A percentile compares a stretch with the other conserved stretches of the same genome.
phyloP scores from a whole-genome alignment of 2,797 vertebrate species.

The Coranthus polyacanthus region DNA sequence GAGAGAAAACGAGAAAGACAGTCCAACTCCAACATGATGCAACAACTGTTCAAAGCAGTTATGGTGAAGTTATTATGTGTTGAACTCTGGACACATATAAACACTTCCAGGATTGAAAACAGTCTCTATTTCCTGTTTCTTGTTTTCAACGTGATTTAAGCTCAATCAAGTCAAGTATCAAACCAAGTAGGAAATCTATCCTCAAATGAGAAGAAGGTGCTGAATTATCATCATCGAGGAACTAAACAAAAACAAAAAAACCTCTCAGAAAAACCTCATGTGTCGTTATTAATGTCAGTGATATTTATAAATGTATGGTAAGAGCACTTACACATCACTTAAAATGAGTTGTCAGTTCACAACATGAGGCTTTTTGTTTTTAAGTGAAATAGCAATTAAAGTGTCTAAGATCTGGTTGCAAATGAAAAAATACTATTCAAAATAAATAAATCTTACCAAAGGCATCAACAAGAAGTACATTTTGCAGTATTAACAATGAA shows the following conservation, averaged over 20 bases:
- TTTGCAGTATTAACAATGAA: too few species aligned
- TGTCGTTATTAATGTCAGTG: background rate
- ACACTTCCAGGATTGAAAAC: slow-evolving; percentile 22
- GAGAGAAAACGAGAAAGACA: slow-evolving; percentile 21
- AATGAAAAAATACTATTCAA: background rate
- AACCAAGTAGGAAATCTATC: background rate
- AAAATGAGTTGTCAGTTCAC: background rate
- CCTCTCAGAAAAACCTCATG: background rate
- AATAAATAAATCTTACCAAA: slow-evolving; percentile 1
- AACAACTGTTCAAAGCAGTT: slow-evolving; percentile 58
- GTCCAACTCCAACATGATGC: slow-evolving; percentile 57
- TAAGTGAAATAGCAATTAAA: too few species aligned
- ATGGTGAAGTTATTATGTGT: slow-evolving; percentile 53
- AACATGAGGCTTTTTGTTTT: background rate
- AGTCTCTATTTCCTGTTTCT: slow-evolving; percentile 11
- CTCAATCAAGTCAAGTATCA: too few species aligned
- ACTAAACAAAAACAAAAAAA: background rate
- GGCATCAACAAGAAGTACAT: too few species aligned
- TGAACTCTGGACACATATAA: slow-evolving; percentile 30
- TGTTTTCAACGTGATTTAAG: background rate
- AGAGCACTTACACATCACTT: background rate
- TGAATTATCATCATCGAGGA: slow-evolving; percentile 8
- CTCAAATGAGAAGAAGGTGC: background rate
- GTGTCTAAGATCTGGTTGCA: too few species aligned
- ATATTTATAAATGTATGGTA: background rate